phyloP scores from a whole-genome alignment of 2,797 vertebrate genomes.

The Anisognathus igniventris region DNA sequence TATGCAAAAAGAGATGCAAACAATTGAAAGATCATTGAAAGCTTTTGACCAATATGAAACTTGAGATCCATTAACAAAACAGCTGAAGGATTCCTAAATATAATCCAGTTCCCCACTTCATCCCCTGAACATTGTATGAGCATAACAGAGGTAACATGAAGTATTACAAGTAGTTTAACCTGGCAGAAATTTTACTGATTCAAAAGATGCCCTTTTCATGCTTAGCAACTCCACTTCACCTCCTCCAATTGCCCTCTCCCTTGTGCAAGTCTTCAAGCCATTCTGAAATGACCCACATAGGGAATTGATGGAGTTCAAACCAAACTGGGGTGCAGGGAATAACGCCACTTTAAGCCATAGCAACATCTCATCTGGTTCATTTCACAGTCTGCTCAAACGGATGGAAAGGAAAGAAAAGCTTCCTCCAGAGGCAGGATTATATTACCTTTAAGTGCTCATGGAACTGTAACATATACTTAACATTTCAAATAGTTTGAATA shows the following conservation, averaged over 20 bases:
- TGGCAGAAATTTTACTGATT: neutral
- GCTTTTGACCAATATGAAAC: neutral
- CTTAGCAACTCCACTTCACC: neutral
- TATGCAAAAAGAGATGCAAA: neutral
- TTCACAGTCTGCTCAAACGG: neutral
- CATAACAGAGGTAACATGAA: neutral
- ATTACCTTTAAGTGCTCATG: conserved; percentile 36
- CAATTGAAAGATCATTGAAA: neutral
- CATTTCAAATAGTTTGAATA: conserved; percentile 54
- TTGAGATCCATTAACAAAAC: neutral
- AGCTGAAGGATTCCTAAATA: neutral
- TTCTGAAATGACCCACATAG: neutral
- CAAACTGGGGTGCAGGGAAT: neutral
- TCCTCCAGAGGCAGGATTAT: conserved; percentile 27
- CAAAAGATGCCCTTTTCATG: neutral
- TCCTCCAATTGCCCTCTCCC: neutral
- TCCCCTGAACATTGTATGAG: neutral
- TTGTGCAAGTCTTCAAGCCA: neutral
- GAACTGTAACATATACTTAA: conserved; percentile 46
- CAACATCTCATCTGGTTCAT: neutral
- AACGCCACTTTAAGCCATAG: neutral
- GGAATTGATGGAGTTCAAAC: neutral
- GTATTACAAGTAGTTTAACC: neutral
- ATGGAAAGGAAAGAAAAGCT: conserved; percentile 9
- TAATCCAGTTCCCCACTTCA: neutral